Evolutionary conservation across 2,797 vertebrate species (phyloP).

Genomic region (Hypotaenidia okinawae): DNA sequence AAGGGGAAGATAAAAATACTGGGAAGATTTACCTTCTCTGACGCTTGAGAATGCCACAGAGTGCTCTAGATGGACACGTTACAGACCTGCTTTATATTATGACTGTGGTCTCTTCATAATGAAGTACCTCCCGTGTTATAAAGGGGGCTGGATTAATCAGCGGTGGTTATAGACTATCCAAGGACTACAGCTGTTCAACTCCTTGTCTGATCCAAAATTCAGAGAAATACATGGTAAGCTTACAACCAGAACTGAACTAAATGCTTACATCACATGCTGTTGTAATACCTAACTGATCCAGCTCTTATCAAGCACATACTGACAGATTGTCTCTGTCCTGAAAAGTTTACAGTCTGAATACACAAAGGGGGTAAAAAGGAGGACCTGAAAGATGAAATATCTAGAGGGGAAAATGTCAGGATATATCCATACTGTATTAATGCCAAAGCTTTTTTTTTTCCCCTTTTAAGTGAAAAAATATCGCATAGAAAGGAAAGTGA

Average conservation of each 20-base stretch:
- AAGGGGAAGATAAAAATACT: background rate
- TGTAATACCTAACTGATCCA: background rate
- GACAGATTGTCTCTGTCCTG: background rate
- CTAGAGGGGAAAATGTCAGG: background rate
- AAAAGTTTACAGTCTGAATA: background rate
- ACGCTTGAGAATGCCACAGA: background rate
- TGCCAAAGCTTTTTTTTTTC: background rate
- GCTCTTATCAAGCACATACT: background rate
- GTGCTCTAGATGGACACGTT: background rate
- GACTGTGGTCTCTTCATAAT: background rate
- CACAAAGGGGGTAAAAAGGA: background rate
- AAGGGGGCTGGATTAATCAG: background rate
- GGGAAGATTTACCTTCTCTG: background rate
- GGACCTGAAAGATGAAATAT: background rate
- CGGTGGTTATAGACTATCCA: background rate
- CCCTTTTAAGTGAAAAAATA: background rate
- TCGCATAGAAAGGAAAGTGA: background rate
- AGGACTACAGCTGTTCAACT: background rate
- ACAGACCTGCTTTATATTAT: rapidly evolving
- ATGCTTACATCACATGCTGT: background rate
- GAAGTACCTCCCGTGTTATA: background rate
- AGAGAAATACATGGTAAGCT: background rate
- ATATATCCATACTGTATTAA: background rate
- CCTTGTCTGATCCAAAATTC: background rate
- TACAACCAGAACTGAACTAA: background rate